These are phyloP conservation scores for Esox niger DNA, from an alignment of 2,113 vertebrate species.

Conservation along the genomic window DNA sequence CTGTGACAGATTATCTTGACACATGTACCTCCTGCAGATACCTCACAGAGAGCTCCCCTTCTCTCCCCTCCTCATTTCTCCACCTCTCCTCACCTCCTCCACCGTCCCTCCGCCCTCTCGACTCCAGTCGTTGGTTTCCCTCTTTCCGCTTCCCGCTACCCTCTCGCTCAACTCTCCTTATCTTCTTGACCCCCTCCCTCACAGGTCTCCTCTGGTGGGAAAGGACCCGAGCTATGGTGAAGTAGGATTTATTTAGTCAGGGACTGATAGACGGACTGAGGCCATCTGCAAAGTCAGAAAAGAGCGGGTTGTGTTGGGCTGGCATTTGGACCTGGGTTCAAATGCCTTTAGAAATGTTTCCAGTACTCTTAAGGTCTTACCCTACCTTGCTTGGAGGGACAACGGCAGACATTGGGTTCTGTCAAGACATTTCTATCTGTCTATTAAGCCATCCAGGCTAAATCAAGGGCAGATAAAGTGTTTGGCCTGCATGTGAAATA, in stretches of 20 bases:
- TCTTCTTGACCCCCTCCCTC: not conserved
- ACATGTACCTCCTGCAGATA: conserved; percentile 4
- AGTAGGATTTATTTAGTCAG: conserved; percentile 22
- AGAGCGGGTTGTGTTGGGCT: too few species aligned
- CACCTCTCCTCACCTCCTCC: not conserved
- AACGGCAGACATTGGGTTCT: too few species aligned
- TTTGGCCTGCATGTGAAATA: too few species aligned
- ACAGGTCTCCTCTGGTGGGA: not conserved
- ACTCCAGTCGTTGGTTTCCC: conserved; percentile 1
- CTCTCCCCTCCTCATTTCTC: not conserved
- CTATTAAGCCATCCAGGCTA: not conserved
- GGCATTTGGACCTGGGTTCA: too few species aligned
- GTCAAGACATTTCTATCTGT: too few species aligned
- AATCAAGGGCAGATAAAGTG: not conserved
- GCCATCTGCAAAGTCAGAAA: too few species aligned
- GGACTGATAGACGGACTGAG: conserved; percentile 18
- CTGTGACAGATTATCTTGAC: too few species aligned
- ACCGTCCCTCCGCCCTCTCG: not conserved
- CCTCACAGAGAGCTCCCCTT: not conserved
- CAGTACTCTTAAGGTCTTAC: too few species aligned
- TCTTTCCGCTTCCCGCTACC: not conserved
- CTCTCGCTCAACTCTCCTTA: conserved; percentile 25
- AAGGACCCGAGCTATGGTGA: not conserved
- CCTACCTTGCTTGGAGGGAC: too few species aligned
- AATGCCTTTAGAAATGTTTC: too few species aligned